phyloP scores from a whole-genome alignment of 2,113 vertebrate genomes.

The Grammomys surdaster region DNA sequence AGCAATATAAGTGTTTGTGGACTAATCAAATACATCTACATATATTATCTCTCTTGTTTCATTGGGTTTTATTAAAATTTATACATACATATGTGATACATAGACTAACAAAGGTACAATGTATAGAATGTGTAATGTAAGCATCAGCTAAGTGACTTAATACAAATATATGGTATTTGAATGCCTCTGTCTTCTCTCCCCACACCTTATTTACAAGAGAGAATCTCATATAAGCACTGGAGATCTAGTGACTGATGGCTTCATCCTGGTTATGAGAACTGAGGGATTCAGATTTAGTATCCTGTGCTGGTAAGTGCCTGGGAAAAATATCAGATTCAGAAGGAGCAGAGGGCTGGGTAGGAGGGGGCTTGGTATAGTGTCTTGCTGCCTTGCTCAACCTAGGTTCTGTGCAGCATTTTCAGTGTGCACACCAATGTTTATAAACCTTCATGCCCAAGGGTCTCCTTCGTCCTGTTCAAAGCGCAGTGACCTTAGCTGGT shows the following conservation, averaged over 20 bases:
- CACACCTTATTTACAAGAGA: constrained; percentile 91
- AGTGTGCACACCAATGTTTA: neutral
- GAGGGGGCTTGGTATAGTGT: neutral
- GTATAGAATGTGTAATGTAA: neutral
- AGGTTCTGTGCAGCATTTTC: neutral
- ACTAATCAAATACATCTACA: neutral
- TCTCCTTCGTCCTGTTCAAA: neutral
- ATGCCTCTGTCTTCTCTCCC: constrained; percentile 41
- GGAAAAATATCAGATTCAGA: constrained; percentile 44
- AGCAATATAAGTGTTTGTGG: neutral
- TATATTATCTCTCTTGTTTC: neutral
- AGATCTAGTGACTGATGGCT: constrained; percentile 89
- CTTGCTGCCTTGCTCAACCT: neutral
- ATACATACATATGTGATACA: neutral
- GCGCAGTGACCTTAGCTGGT: neutral
- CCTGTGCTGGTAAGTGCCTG: constrained; percentile 79
- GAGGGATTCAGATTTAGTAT: constrained; percentile 83
- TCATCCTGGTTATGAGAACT: constrained; percentile 30
- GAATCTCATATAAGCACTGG: constrained; percentile 90
- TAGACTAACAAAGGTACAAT: neutral
- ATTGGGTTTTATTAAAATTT: neutral
- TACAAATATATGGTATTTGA: constrained; percentile 50
- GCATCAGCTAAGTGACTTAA: neutral
- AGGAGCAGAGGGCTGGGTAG: neutral
- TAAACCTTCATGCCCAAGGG: neutral